Conservation (phyloP, 2,797 vertebrate species). For the Nannoperca australis region DNA sequence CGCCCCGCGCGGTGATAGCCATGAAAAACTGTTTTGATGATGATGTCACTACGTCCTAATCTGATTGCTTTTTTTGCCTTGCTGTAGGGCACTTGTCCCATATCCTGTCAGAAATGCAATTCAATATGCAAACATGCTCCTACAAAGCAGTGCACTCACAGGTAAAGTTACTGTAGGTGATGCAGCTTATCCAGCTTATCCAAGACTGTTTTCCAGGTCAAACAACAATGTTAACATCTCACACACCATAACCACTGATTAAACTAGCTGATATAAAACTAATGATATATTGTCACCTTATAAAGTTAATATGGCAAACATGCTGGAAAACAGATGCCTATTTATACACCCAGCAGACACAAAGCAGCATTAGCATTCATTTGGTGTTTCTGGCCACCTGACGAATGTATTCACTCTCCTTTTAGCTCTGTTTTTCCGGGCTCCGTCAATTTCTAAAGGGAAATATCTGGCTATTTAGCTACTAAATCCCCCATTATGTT, state of each 20-base stretch:
- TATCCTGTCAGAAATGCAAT: slow-evolving; percentile 79
- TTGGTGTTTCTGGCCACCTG: neutral
- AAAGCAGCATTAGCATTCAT: neutral
- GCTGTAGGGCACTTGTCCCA: slow-evolving; percentile 77
- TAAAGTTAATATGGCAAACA: neutral
- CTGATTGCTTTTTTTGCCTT: slow-evolving; percentile 80
- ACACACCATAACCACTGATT: neutral
- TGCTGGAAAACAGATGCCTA: too few relatives aligned
- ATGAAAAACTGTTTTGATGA: slow-evolving; percentile 84
- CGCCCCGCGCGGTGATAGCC: slow-evolving; percentile 68
- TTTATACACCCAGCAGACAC: neutral
- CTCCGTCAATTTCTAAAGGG: neutral
- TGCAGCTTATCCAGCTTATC: slow-evolving; percentile 8
- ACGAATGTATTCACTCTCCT: neutral
- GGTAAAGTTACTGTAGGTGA: slow-evolving; percentile 44
- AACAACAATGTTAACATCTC: slow-evolving; percentile 15
- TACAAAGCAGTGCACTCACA: slow-evolving; percentile 37
- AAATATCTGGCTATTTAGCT: neutral
- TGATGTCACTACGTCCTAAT: slow-evolving; percentile 85
- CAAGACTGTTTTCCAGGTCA: slow-evolving; percentile 13
- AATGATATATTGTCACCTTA: neutral
- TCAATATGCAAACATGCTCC: slow-evolving; percentile 50
- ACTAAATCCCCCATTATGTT: neutral
- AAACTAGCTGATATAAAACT: neutral
- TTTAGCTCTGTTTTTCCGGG: neutral